Evolutionary conservation across 2,888 invertebrate species (phyloP).

Genomic region (Agrotis clavis): DNA sequence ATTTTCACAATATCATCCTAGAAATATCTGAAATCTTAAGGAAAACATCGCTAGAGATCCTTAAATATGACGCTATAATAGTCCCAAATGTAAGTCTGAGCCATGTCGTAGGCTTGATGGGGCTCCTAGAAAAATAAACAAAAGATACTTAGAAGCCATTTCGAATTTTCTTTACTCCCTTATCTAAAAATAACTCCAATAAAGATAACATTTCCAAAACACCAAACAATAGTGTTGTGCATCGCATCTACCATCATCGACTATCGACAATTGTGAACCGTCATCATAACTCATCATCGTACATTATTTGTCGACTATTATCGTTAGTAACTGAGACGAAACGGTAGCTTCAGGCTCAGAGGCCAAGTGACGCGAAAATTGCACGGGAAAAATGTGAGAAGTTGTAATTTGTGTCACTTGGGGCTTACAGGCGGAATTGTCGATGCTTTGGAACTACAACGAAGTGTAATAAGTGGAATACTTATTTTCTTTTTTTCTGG

Average conservation of each 20-base stretch:
- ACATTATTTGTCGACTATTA: constrained; percentile 80
- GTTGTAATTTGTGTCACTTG: constrained; percentile 75
- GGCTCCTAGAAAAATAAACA: background rate
- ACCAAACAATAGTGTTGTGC: constrained; percentile 35
- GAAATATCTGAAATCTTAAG: too few species aligned
- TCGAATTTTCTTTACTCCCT: background rate
- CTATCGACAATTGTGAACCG: constrained; percentile 70
- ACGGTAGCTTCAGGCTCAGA: constrained; percentile 80
- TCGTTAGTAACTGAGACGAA: constrained; percentile 73
- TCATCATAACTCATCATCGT: constrained; percentile 78
- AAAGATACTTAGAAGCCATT: background rate
- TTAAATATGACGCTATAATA: too few species aligned
- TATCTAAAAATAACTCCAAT: background rate
- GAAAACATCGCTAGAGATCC: too few species aligned
- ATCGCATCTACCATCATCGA: constrained; percentile 40
- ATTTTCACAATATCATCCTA: too few species aligned
- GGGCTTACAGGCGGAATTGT: constrained; percentile 36
- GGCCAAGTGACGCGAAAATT: constrained; percentile 78
- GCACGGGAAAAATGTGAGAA: constrained; percentile 77
- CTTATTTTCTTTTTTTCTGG: constrained; percentile 6
- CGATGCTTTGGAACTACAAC: constrained; percentile 6
- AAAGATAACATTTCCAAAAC: constrained; percentile 34
- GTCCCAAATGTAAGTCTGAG: too few species aligned
- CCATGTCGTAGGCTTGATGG: too few species aligned
- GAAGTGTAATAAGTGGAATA: constrained; percentile 14